Percentiles rank a stretch among this genome's conserved stretches.
phyloP scores from a whole-genome alignment of 2,797 vertebrate species.

The Heterohyrax brucei region DNA sequence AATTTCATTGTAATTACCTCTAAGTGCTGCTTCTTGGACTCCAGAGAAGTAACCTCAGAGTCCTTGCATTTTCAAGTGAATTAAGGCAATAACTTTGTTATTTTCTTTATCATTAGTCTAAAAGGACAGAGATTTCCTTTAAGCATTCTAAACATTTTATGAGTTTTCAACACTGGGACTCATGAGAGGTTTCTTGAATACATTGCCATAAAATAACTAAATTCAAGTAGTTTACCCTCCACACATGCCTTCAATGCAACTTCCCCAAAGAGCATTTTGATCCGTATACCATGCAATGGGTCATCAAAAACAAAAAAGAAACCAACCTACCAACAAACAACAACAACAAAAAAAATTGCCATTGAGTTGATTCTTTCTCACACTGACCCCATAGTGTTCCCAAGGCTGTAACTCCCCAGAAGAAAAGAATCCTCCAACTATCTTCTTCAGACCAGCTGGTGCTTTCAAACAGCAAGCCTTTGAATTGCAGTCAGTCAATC shows the following conservation, averaged over 20 bases:
- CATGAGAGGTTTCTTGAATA: not conserved
- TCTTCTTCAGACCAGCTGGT: no score
- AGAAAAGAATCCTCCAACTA: no score
- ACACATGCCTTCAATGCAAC: not conserved
- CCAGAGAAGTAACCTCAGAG: not conserved
- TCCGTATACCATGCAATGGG: not conserved
- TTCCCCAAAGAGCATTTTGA: not conserved
- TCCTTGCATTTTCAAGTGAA: not conserved
- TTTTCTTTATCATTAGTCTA: not conserved
- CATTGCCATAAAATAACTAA: not conserved
- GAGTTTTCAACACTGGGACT: not conserved
- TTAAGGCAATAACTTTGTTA: not conserved
- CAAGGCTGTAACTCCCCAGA: no score
- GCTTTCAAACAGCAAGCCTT: no score
- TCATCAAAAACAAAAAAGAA: no score
- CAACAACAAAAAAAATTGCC: no score
- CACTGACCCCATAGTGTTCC: no score
- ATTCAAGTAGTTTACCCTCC: not conserved
- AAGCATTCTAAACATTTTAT: not conserved
- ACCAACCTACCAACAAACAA: no score
- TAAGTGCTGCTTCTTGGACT: not conserved
- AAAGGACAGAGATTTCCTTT: not conserved
- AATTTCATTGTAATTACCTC: not conserved
- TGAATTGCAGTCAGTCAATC: no score
- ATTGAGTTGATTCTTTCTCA: no score